phyloP scores from a whole-genome alignment of 2,797 vertebrate genomes.

The Peromyscus melanophrys region DNA sequence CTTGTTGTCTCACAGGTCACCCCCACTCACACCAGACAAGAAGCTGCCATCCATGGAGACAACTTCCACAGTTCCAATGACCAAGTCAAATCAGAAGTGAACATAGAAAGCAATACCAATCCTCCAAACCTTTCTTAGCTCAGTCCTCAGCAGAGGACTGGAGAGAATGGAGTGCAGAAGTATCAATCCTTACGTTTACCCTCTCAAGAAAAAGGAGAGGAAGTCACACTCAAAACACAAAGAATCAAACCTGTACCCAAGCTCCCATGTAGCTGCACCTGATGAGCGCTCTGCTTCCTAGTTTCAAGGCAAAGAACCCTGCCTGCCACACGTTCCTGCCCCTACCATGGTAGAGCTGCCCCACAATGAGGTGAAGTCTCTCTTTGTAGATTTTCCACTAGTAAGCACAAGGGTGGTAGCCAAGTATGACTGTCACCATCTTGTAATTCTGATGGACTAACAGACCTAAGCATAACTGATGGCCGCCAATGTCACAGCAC shows the following conservation, averaged over 20 bases:
- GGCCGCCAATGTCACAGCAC: background rate
- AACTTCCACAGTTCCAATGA: background rate
- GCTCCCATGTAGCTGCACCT: background rate
- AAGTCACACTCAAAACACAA: background rate
- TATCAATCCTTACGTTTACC: background rate
- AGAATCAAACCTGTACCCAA: background rate
- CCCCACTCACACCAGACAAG: background rate
- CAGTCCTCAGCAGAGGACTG: background rate
- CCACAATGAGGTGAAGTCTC: background rate
- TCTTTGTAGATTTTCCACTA: background rate
- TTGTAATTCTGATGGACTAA: background rate
- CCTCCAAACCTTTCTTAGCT: background rate
- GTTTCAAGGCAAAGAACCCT: background rate
- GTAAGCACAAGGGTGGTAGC: background rate
- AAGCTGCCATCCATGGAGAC: background rate
- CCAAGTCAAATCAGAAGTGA: background rate
- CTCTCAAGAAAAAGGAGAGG: background rate
- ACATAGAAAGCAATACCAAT: background rate
- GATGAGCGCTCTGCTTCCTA: background rate
- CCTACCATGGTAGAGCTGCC: too few relatives aligned
- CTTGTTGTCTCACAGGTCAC: background rate
- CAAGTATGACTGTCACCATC: background rate
- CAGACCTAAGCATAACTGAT: background rate
- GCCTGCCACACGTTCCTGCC: background rate
- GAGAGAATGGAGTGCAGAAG: background rate